Evolutionary conservation across 2,113 vertebrate species (phyloP).

Genomic region (Seriola quinqueradiata): DNA sequence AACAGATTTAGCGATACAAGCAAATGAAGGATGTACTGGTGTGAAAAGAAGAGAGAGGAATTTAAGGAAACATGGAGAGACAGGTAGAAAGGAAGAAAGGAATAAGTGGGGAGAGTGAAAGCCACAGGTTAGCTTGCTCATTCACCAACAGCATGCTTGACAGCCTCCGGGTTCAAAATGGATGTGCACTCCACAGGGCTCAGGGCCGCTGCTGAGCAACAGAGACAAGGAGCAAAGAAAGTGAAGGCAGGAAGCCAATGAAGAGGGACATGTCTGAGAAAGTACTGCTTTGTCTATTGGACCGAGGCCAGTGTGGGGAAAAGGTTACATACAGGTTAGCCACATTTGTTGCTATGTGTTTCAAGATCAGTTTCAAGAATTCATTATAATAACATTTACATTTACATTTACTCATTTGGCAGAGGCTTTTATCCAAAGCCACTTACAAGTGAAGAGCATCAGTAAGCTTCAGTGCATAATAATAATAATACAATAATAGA

Average conservation of each 20-base stretch:
- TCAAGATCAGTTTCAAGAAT: too few relatives aligned
- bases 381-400: too few relatives aligned
- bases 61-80: conserved; percentile 17
- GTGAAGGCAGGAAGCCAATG: conserved; percentile 21
- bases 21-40: background rate
- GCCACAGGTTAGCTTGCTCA: conserved; percentile 56
- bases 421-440: too few relatives aligned
- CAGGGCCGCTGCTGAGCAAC: conserved; percentile 53
- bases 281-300: background rate
- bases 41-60: background rate
- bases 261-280: background rate
- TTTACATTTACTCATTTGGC: too few relatives aligned
- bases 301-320: background rate
- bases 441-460: too few relatives aligned
- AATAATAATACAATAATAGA: too few relatives aligned
- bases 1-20: conserved; percentile 24
- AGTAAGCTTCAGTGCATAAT: too few relatives aligned
- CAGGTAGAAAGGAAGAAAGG: conserved; percentile 15
- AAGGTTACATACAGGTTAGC: background rate
- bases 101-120: conserved; percentile 43
- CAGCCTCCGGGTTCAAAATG: conserved; percentile 53
- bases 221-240: conserved; percentile 34
- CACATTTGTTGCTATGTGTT: background rate
- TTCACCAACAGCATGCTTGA: conserved; percentile 58
- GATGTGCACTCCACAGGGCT: conserved; percentile 49